Percentiles rank a stretch among this genome's conserved stretches.
Evolutionary conservation across 1,140 invertebrate species (phyloP).

Genomic region (Drosophila chauvacae): DNA sequence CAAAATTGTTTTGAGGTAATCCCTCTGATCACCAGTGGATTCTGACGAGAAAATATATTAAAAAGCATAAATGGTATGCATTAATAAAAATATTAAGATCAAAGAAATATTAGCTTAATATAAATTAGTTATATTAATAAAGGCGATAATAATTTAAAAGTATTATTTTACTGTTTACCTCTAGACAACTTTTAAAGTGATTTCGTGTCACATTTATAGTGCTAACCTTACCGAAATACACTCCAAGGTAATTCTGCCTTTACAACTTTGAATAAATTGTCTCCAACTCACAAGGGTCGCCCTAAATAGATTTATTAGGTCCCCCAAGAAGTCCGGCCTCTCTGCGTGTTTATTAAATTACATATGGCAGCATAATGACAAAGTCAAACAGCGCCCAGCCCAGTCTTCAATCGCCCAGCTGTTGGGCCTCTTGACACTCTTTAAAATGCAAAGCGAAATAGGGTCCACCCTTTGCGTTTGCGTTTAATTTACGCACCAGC

Average conservation of each 20-base stretch:
- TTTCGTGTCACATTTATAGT: constrained; percentile 2
- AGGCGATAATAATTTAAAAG: too few species aligned
- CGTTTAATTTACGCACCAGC: constrained; percentile 44
- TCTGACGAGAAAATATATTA: neutral
- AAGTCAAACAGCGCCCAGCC: constrained; percentile 25
- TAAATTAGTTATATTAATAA: too few species aligned
- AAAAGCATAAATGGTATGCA: neutral
- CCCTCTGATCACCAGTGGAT: neutral
- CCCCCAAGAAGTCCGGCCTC: neutral
- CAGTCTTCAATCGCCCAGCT: constrained; percentile 16
- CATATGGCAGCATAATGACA: constrained; percentile 36
- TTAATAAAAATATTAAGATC: neutral
- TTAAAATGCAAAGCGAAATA: constrained; percentile 41
- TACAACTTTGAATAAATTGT: constrained; percentile 12
- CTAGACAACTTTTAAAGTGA: neutral
- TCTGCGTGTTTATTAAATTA: constrained; percentile 25
- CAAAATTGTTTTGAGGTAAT: neutral
- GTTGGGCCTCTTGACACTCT: constrained; percentile 33
- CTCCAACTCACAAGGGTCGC: neutral
- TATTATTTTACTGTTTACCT: too few species aligned
- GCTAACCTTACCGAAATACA: neutral
- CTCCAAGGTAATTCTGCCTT: neutral
- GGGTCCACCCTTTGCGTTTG: constrained; percentile 33
- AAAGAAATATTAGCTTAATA: neutral
- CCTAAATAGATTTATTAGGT: constrained; percentile 37